phyloP scores from a whole-genome alignment of 2,113 vertebrate genomes.

The Rhynchomys soricoides region DNA sequence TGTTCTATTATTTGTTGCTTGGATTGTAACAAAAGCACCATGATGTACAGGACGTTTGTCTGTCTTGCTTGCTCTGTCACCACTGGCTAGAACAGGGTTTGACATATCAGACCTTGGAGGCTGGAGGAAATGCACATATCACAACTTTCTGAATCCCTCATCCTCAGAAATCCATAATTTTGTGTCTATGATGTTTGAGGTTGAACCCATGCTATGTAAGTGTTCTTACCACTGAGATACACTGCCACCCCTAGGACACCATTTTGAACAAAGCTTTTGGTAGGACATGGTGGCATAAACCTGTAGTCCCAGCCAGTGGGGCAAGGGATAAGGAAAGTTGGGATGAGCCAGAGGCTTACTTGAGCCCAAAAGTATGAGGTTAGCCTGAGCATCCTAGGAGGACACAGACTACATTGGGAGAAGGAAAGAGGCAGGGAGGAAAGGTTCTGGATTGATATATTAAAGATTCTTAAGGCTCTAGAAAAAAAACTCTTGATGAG shows the following conservation, averaged over 20 bases:
- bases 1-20: background rate
- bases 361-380: background rate
- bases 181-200: background rate
- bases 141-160: conserved; percentile 34
- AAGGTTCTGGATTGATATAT: background rate
- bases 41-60: background rate
- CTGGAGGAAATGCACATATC: background rate
- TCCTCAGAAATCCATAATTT: background rate
- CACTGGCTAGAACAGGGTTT: background rate
- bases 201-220: background rate
- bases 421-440: background rate
- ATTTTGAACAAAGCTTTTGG: background rate
- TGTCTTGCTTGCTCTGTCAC: conserved; percentile 7
- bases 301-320: background rate
- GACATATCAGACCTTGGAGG: background rate
- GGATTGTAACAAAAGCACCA: background rate
- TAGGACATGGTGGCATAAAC: background rate
- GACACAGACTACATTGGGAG: background rate
- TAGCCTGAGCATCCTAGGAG: background rate
- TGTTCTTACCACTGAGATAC: background rate
- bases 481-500: background rate
- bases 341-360: background rate
- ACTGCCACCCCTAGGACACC: background rate
- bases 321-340: background rate
- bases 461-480: background rate